Percentiles rank a stretch among this genome's conserved stretches.
Conservation (phyloP, 2,888 invertebrate genomes). For the Lapara coniferarum region DNA sequence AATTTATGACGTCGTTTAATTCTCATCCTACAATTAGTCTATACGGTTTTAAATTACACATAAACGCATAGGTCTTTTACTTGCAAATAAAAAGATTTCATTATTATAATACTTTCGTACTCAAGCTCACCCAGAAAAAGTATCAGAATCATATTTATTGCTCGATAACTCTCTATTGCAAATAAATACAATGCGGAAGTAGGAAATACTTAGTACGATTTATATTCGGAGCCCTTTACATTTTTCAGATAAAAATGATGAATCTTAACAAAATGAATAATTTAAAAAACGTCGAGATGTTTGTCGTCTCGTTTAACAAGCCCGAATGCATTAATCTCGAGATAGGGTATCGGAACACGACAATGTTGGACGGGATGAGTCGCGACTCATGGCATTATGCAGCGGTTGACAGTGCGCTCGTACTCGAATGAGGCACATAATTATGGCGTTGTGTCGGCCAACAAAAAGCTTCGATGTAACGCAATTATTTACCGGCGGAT, state of each 20-base stretch:
- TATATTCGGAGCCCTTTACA: background rate
- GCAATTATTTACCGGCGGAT: constrained; percentile 73
- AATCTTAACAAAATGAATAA: background rate
- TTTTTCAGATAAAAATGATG: background rate
- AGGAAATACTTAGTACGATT: background rate
- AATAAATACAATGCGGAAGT: background rate
- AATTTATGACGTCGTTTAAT: background rate
- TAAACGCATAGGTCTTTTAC: background rate
- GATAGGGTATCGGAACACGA: constrained; percentile 34
- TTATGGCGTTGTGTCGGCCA: constrained; percentile 59
- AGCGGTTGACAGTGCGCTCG: constrained; percentile 51
- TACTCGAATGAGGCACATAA: constrained; percentile 51
- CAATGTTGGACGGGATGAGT: constrained; percentile 46
- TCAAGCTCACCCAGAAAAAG: too few relatives aligned
- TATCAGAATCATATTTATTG: too few relatives aligned
- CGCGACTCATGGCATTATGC: constrained; percentile 43
- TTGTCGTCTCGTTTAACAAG: constrained; percentile 38
- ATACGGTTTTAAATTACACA: background rate
- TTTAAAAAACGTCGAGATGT: constrained; percentile 3
- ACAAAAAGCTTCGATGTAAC: constrained; percentile 64
- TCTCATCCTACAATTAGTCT: background rate
- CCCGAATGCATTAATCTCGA: constrained; percentile 40
- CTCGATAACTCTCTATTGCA: too few relatives aligned
- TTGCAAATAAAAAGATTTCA: background rate
- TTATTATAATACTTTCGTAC: too few relatives aligned